Conservation (phyloP, 2,113 vertebrate genomes). For the Mystacornis crossleyi region DNA sequence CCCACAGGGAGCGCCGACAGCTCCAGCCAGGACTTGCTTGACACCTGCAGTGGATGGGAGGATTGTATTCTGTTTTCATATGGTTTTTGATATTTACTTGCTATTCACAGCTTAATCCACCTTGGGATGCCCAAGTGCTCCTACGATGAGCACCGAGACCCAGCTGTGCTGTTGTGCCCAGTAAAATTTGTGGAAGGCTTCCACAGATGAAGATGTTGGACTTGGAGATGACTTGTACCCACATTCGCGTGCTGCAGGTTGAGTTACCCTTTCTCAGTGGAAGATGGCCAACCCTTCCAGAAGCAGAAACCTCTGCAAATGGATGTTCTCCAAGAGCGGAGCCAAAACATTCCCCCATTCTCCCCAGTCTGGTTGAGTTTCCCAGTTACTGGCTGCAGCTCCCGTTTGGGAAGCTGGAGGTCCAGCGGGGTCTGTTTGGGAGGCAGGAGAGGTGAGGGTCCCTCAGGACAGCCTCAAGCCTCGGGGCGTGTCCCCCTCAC, state of each 20-base stretch:
- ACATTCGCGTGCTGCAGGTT: rapidly evolving
- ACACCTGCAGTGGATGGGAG: not conserved
- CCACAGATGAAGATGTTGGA: not conserved
- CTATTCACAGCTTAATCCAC: not conserved
- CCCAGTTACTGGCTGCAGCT: not conserved
- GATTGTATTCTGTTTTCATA: not conserved
- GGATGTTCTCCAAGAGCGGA: not conserved
- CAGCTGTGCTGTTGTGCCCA: not conserved
- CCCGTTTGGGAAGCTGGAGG: not conserved
- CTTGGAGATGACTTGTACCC: not conserved
- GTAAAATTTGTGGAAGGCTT: not conserved
- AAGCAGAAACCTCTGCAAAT: not conserved
- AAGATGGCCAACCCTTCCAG: not conserved
- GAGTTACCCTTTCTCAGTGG: not conserved
- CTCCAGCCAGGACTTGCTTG: not conserved
- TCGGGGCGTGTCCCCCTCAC: rapidly evolving
- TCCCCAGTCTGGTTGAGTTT: not conserved
- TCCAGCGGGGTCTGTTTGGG: not conserved
- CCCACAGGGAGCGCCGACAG: rapidly evolving
- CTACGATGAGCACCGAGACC: not conserved
- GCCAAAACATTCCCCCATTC: not conserved
- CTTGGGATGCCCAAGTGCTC: not conserved
- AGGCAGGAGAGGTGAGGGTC: not conserved
- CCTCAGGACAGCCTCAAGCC: not conserved
- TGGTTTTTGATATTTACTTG: not conserved